A percentile compares a stretch with the other conserved stretches of the same genome.
phyloP scores from a whole-genome alignment of 2,797 vertebrate species.

The Huso huso region DNA sequence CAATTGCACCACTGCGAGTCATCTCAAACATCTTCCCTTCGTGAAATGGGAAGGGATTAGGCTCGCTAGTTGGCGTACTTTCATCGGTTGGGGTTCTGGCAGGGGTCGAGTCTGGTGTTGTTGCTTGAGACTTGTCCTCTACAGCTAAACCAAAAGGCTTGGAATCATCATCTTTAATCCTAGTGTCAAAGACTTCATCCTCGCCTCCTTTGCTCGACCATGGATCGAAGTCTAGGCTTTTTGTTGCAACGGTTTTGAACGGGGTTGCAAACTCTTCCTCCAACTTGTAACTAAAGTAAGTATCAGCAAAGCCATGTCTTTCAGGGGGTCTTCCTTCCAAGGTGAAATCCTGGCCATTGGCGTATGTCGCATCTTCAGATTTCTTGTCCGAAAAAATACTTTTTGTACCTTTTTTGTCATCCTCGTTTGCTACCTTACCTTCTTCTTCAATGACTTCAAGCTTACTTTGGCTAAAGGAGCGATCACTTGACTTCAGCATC shows the following conservation, averaged over 20 bases:
- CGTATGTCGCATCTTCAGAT: slow-evolving; percentile 62
- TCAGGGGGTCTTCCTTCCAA: slow-evolving; percentile 95
- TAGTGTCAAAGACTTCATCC: slow-evolving; percentile 86
- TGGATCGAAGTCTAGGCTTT: slow-evolving; percentile 96
- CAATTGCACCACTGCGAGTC: slow-evolving; percentile 99
- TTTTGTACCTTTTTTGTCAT: slow-evolving; percentile 67
- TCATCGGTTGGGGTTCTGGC: slow-evolving; percentile 98
- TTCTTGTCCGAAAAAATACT: slow-evolving; percentile 61
- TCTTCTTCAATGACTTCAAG: slow-evolving; percentile 97
- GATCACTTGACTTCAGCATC: slow-evolving; percentile 76
- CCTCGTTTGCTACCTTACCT: slow-evolving; percentile 81
- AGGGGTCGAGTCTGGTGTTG: slow-evolving; percentile 95
- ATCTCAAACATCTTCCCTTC: slow-evolving; percentile 99
- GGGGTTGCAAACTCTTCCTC: slow-evolving; percentile 93
- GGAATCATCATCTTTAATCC: slow-evolving; percentile 87
- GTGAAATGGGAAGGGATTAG: slow-evolving; percentile 99
- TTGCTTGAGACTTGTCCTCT: slow-evolving; percentile 97
- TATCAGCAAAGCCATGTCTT: slow-evolving; percentile 79
- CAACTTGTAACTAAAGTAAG: slow-evolving; percentile 92
- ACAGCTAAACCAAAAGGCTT: slow-evolving; percentile 94
- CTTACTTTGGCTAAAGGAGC: slow-evolving; percentile 89
- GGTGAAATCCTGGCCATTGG: slow-evolving; percentile 80
- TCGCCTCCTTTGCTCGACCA: slow-evolving; percentile 92
- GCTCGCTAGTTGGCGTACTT: slow-evolving; percentile 98
- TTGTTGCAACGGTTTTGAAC: slow-evolving; percentile 96